Conservation (phyloP, 2,797 vertebrate species). For the Acipenser ruthenus region DNA sequence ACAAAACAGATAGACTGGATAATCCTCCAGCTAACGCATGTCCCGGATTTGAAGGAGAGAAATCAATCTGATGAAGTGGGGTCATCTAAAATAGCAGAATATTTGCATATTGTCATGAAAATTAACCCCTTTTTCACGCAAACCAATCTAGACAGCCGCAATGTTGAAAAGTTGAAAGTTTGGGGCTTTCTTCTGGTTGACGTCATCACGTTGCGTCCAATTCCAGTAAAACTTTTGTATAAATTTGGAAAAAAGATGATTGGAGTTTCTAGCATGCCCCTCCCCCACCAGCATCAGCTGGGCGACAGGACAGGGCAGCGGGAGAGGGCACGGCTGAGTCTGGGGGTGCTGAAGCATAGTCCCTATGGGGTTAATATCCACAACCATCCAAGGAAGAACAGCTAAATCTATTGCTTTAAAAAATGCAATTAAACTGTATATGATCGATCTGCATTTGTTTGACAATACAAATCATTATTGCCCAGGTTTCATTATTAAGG, state of each 20-base stretch:
- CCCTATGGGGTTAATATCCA: no score
- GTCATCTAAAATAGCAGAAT: not conserved
- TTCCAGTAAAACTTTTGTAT: conserved; percentile 5
- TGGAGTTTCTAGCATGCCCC: not conserved
- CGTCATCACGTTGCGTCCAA: conserved; percentile 20
- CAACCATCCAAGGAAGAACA: no score
- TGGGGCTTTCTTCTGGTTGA: not conserved
- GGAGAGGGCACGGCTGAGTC: no score
- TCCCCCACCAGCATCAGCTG: conserved; percentile 6
- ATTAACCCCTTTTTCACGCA: rapidly evolving
- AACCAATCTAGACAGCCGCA: not conserved
- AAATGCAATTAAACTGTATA: no score
- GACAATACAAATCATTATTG: no score
- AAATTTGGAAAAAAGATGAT: conserved; percentile 8
- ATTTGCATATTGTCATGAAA: not conserved
- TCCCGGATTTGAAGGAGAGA: not conserved
- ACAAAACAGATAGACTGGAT: no score
- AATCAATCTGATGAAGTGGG: not conserved
- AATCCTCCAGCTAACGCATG: not conserved
- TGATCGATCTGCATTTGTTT: no score
- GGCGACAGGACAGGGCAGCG: no score
- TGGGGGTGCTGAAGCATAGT: no score
- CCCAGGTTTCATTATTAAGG: no score
- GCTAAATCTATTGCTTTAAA: no score
- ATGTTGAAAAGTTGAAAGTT: conserved; percentile 11